phyloP scores from a whole-genome alignment of 2,888 invertebrate genomes.

The Rhopalosiphum nymphaeae region DNA sequence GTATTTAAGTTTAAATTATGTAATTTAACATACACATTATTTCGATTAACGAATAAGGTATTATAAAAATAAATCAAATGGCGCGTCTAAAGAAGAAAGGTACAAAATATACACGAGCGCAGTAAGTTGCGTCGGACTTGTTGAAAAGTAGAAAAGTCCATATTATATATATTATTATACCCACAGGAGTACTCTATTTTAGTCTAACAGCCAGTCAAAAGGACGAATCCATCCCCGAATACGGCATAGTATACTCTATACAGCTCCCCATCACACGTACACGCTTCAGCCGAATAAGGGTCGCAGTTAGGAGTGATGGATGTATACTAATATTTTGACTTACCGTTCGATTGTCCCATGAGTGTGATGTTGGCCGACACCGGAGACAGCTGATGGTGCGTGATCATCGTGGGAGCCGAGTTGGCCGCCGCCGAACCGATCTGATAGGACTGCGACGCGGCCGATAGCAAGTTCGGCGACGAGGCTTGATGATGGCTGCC shows the following conservation, averaged over 20 bases:
- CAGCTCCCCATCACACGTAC: neutral
- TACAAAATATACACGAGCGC: too few species aligned
- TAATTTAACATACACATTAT: neutral
- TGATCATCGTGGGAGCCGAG: slow-evolving; percentile 68
- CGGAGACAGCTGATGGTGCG: slow-evolving; percentile 67
- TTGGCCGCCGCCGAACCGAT: slow-evolving; percentile 67
- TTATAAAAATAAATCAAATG: neutral
- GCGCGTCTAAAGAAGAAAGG: neutral
- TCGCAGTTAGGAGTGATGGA: neutral
- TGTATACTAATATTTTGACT: slow-evolving; percentile 14
- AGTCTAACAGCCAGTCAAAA: neutral
- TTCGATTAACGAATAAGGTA: too few species aligned
- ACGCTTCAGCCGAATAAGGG: neutral
- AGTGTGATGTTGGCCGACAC: slow-evolving; percentile 68
- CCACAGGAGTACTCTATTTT: neutral
- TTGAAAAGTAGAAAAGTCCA: neutral
- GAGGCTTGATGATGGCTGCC: slow-evolving; percentile 53
- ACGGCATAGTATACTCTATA: neutral
- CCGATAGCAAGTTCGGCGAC: slow-evolving; percentile 67
- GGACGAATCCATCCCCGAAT: neutral
- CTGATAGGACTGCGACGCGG: slow-evolving; percentile 60
- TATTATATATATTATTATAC: neutral
- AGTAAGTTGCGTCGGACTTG: neutral
- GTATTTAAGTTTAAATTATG: neutral
- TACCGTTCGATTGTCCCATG: slow-evolving; percentile 68